Evolutionary conservation across 1,140 invertebrate species (phyloP), one percentile per base, ranked within the genome.

Genomic region (Magallana ariakensis): DNA sequence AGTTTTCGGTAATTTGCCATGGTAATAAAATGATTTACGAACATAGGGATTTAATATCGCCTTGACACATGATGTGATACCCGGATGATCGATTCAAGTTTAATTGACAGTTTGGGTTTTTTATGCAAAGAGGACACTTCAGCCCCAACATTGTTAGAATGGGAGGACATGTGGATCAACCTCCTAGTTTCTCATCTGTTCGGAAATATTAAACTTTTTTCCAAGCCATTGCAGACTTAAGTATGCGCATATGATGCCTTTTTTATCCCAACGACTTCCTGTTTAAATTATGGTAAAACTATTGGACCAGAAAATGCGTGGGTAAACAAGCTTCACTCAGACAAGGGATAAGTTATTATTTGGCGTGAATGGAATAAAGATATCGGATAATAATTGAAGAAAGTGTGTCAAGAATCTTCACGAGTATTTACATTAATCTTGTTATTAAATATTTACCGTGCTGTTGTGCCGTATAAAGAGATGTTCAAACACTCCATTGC

Each of bases 11-110:
- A 85, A 87, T 87, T 87, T 85, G 53, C 84, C 57, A 87, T 81
- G 87, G 70, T 80, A 87, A 87, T 87, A 80, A 87, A 85, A 87
- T 85, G 56, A 87, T 87, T 87, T 87, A 84, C 83, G 75, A 62
- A 85, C 87, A 87, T 85, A 62, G 60, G 58, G 82, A 85, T 84
- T 85, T 82, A 85, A 85, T 84, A 85, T 85, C 75, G 57, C 58
- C 54, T 46, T 66, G 87, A 82, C 87, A 84, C 80, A 80, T 85
- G 58, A 80, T 81, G 83, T 82, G 84, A 85, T 81, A 85, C 54
- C 22, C 83, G 60, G 80, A 85, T 87, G 87, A 87, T 87, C 80
- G 87, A 87, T 87, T 80, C 58, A 55, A 53, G 54, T 85, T 87
- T 87, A 85, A 87, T 87, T 58, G 84, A 85, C 56, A 83, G 60